These are phyloP conservation scores for Neotoma lepida DNA, from an alignment of 2,113 vertebrate genomes.

Conservation along the genomic window DNA sequence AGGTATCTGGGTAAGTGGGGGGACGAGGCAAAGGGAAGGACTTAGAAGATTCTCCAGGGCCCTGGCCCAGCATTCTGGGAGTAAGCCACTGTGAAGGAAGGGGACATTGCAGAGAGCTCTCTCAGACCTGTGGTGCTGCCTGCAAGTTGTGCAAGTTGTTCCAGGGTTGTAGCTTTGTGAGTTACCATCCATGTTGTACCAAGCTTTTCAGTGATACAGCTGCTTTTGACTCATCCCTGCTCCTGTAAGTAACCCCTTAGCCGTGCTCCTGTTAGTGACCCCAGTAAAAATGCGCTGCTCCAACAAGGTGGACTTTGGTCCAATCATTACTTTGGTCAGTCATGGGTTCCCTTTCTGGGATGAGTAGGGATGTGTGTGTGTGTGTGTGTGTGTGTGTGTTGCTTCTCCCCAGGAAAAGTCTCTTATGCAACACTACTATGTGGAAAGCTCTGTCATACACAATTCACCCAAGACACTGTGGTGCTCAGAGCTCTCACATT, in stretches of 20 bases:
- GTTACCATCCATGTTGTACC: background rate
- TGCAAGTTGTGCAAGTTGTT: background rate
- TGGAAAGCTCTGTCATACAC: background rate
- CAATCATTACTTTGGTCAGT: background rate
- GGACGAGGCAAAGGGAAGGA: background rate
- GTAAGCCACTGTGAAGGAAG: background rate
- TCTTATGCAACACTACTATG: background rate
- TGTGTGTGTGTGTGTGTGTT: background rate
- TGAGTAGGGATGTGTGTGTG: background rate
- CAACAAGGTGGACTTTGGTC: background rate
- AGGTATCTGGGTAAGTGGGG: background rate
- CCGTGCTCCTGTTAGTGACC: background rate
- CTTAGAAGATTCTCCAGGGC: background rate
- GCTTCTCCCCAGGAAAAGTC: background rate
- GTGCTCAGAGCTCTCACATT: background rate
- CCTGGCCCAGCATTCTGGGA: background rate
- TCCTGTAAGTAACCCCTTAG: background rate
- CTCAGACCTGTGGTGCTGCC: background rate
- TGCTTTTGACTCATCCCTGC: background rate
- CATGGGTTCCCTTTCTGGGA: background rate
- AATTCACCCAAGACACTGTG: background rate
- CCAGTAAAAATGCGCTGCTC: background rate
- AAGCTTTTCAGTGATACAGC: background rate
- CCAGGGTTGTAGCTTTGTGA: background rate
- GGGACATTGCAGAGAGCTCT: background rate